Evolutionary conservation across 2,113 vertebrate genomes (phyloP), one percentile per base, ranked within the genome.

Genomic region (Zosterops pallidus): DNA sequence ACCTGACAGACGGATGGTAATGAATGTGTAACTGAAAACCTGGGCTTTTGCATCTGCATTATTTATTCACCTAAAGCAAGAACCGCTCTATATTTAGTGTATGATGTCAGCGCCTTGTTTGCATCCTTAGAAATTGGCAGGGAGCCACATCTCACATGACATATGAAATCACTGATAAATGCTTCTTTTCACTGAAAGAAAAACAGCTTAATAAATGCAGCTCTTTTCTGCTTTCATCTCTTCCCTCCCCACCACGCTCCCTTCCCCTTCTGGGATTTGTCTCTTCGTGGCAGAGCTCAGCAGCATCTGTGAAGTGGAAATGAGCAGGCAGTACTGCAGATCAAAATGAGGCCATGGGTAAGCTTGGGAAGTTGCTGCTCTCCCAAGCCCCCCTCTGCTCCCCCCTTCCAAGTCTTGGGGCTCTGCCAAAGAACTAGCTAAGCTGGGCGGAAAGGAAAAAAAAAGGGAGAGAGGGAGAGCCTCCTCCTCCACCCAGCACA

Each of bases 121-220:
- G 98, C 97, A 97, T 98, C 97, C 97, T 97, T 98, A 93, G 97
- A 98, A 98, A 94, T 44, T 97, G 97, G 96, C 97, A 97, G 95
- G 96, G 95, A 98, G 97, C 97, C 97, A 97, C 96, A 94, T 95
- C 97, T 98, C 98, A 98, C 98, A 98, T 98, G 98, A 98, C 98
- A 97, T 98, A 98, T 98, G 98, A 98, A 98, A 98, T 98, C 98
- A 98, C 98, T 97, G 98, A 97, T 97, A 98, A 97, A 97, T 95
- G 96, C 97, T 97, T 94, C 97, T 98, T 98, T 98, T 98, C 97
- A 97, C 96, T 95, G 89, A 97, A 98, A 98, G 97, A 98, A 98
- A 98, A 98, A 98, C 97, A 98, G 97, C 97, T 97, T 98, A 97
- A 98, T 98, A 98, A 98, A 97, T 97, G 93, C 74, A 1, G 76